Percentiles rank a stretch among this genome's conserved stretches.
phyloP scores from a whole-genome alignment of 2,797 vertebrate genomes.

The Ctenopoma kingsleyae region DNA sequence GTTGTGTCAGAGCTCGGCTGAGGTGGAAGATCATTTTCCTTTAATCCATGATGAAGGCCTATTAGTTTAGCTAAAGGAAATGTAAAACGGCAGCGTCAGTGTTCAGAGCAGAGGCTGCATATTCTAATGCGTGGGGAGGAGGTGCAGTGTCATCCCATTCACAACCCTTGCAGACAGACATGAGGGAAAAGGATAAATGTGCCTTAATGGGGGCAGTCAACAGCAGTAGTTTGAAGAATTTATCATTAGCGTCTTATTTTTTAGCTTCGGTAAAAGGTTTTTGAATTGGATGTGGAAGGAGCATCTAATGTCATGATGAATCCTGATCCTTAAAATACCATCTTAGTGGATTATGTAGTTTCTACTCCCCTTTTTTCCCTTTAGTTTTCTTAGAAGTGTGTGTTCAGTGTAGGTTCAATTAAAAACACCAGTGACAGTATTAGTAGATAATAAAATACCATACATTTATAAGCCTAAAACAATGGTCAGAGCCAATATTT shows the following conservation, averaged over 20 bases:
- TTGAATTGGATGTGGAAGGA: constrained; percentile 16
- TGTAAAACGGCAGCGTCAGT: constrained; percentile 59
- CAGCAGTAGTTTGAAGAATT: constrained; percentile 22
- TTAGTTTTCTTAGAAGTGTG: constrained; percentile 7
- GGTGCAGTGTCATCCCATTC: constrained; percentile 43
- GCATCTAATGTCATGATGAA: constrained; percentile 10
- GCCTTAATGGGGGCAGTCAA: constrained; percentile 19
- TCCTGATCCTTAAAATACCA: constrained; percentile 34
- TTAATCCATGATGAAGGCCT: constrained; percentile 72
- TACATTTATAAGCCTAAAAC: constrained; percentile 24
- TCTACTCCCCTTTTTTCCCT: background rate
- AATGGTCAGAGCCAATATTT: constrained; percentile 11
- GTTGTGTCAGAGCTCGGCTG: constrained; percentile 36
- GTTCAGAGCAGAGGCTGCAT: constrained; percentile 51
- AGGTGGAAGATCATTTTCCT: constrained; percentile 60
- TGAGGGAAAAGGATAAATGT: constrained; percentile 14
- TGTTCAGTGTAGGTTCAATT: background rate
- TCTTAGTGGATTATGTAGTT: background rate
- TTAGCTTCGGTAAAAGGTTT: constrained; percentile 14
- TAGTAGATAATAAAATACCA: background rate
- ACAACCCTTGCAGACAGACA: constrained; percentile 15
- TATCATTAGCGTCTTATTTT: constrained; percentile 11
- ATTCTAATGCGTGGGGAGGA: constrained; percentile 52
- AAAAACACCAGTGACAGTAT: background rate
- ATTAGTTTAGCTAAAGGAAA: constrained; percentile 64